Conservation (phyloP, 2,113 vertebrate species). For the Pseudopodoces humilis region DNA sequence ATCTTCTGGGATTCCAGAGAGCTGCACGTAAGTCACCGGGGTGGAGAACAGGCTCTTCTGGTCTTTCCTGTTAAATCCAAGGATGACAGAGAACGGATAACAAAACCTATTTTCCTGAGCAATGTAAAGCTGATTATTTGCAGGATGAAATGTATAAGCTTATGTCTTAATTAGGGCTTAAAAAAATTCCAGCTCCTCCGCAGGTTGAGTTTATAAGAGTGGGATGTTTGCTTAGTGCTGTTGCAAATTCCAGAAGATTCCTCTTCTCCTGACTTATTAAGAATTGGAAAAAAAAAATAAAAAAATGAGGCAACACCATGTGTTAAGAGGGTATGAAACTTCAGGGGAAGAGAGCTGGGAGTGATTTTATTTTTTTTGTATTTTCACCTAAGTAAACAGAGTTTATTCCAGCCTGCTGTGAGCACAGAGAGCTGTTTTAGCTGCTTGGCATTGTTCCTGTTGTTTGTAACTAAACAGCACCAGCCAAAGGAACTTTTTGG, state of each 20-base stretch:
- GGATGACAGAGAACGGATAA: neutral
- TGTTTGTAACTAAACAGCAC: neutral
- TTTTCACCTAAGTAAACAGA: neutral
- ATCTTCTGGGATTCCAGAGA: neutral
- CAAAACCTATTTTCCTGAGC: neutral
- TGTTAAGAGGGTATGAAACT: neutral
- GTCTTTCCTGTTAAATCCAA: neutral
- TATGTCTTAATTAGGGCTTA: neutral
- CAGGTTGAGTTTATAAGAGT: neutral
- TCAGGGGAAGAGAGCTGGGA: neutral
- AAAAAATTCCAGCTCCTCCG: neutral
- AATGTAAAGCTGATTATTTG: neutral
- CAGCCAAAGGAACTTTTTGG: neutral
- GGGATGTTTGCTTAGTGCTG: neutral
- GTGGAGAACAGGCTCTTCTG: neutral
- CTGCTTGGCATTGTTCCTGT: neutral
- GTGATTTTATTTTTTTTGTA: neutral
- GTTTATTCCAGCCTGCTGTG: neutral
- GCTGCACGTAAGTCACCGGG: neutral
- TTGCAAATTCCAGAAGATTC: neutral
- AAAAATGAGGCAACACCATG: neutral
- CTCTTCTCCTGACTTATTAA: neutral
- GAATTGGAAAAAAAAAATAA: neutral
- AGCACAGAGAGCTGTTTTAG: neutral
- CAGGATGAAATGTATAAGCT: neutral